Percentiles rank a stretch among this genome's conserved stretches.
Evolutionary conservation across 1,140 invertebrate species (phyloP).

Genomic region (Bombus balteatus): DNA sequence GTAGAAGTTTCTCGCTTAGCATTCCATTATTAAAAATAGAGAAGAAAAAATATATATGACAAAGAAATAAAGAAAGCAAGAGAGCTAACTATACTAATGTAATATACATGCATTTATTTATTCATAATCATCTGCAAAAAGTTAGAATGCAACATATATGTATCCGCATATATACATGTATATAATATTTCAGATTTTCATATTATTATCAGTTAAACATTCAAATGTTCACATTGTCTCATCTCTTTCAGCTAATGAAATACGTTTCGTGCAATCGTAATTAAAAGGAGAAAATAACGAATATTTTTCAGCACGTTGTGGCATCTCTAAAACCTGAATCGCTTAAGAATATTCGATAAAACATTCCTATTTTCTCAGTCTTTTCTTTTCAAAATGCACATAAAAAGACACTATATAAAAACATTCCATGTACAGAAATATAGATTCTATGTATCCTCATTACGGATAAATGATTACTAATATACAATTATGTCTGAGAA

Average conservation of each 20-base stretch:
- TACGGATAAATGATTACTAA: neutral
- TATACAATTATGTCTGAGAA: constrained; percentile 5
- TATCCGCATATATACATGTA: constrained; percentile 78
- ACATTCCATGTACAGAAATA: constrained; percentile 2
- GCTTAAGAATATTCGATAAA: neutral
- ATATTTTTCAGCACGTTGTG: neutral
- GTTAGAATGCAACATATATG: constrained; percentile 61
- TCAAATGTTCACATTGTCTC: neutral
- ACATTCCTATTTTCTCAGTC: neutral
- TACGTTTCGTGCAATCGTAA: constrained; percentile 86
- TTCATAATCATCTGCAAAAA: constrained; percentile 53
- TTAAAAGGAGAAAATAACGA: constrained; percentile 50
- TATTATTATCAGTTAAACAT: constrained; percentile 85
- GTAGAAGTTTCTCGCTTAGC: too few relatives aligned
- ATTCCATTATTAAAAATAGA: too few relatives aligned
- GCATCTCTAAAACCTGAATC: neutral
- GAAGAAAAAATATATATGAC: too few relatives aligned
- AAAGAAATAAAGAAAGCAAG: neutral
- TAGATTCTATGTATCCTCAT: neutral
- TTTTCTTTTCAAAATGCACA: neutral
- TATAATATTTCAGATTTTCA: constrained; percentile 90
- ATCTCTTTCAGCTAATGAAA: constrained; percentile 90
- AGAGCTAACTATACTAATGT: constrained; percentile 48
- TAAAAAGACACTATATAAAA: constrained; percentile 29
- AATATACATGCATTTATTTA: constrained; percentile 51